These are phyloP conservation scores for Otus sunia DNA, from an alignment of 2,113 vertebrate genomes.

Conservation along the genomic window DNA sequence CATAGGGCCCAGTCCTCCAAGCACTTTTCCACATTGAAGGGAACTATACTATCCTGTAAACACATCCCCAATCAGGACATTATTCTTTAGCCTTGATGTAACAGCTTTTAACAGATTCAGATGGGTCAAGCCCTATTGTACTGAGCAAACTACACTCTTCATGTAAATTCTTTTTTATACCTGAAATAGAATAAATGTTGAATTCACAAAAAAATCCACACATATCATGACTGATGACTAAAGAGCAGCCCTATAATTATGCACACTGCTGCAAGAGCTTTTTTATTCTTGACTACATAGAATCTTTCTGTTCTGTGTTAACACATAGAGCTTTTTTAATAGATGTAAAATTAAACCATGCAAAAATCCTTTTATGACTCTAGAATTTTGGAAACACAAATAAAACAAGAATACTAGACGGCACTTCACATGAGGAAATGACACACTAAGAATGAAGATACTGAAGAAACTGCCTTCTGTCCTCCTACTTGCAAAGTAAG, in stretches of 20 bases:
- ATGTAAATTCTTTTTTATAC: neutral
- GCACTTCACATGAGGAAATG: neutral
- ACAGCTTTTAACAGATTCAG: neutral
- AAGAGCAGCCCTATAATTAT: constrained; percentile 36
- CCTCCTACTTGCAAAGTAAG: neutral
- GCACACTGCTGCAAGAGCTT: constrained; percentile 1
- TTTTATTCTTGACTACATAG: neutral
- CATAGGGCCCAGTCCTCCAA: neutral
- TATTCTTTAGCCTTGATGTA: neutral
- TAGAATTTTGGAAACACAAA: neutral
- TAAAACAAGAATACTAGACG: neutral
- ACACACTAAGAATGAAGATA: neutral
- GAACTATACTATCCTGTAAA: neutral
- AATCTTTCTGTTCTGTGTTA: neutral
- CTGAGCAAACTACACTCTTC: neutral
- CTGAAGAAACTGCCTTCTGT: neutral
- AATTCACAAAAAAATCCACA: neutral
- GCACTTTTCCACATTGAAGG: neutral
- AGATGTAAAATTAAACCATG: neutral
- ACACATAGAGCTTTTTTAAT: neutral
- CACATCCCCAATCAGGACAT: neutral
- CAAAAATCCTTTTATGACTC: neutral
- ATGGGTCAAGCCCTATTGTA: neutral
- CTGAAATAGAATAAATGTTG: neutral
- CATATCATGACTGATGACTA: neutral